Base-by-base conservation (phyloP, 2,888 invertebrate species). In the Monopis laevigella region DNA sequence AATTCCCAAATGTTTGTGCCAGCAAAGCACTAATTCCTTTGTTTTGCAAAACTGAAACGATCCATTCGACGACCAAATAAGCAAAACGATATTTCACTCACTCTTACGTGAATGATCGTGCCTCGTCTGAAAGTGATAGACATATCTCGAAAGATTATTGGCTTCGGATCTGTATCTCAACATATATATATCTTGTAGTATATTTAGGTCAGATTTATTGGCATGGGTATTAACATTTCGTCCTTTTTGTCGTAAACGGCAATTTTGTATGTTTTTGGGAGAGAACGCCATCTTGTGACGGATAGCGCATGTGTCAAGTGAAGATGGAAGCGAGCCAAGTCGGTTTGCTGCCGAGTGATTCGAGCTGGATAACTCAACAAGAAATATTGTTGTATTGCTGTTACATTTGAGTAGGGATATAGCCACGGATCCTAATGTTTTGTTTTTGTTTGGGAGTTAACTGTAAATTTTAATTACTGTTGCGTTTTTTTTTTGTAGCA, bases 21-120 rank as follows among this genome's bases (percentile, higher is more conserved):
- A 58, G n/a, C n/a, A 62, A 60, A 60, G 67, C 58, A 68, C 73
- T 72, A 73, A 75, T 73, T 70, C 70, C 71, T 75, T 74, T 73
- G 74, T 74, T 73, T 74, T 71, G 65, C 59, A 67, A 69, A 71
- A 69, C 69, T 70, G 66, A 71, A 71, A 70, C 39, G 39, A 40
- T 70, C 70, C 44, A 38, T 36, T 42, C 65, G 70, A 58, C 55
- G 58, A 55, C 62, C 65, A 62, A 53, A 60, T 58, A 58, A 40
- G 57, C 61, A 56, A 58, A 60, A 54, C 63, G 55, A 70, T 71
- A 69, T 66, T 67, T 69, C 67, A 70, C 71, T 65, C 71, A 55
- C 63, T 71, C 69, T 47, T 62, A 57, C 69, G 62, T 70, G 67
- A 71, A 58, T 62, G 69, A 70, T 66, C 51, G 51, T 52, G 53